Evolutionary conservation across 2,888 invertebrate species (phyloP).

Genomic region (Eilema griseolum): DNA sequence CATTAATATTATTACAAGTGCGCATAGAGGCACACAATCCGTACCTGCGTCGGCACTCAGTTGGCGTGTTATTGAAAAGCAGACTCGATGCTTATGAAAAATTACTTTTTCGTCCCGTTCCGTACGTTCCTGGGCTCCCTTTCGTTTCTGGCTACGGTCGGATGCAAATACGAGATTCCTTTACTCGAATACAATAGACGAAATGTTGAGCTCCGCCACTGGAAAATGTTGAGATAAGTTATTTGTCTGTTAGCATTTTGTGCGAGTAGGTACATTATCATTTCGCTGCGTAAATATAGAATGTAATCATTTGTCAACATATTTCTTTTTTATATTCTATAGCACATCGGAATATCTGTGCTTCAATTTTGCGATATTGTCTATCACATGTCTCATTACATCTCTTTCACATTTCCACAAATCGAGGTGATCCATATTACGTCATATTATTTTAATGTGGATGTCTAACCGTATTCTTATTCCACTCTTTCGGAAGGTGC

Average conservation of each 20-base stretch:
- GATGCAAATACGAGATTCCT: slow-evolving; percentile 81
- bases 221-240: slow-evolving; percentile 79
- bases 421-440: slow-evolving; percentile 3
- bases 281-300: slow-evolving; percentile 52
- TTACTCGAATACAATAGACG: slow-evolving; percentile 75
- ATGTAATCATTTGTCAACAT: slow-evolving; percentile 55
- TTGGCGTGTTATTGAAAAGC: slow-evolving; percentile 74
- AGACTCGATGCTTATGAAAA: slow-evolving; percentile 74
- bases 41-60: slow-evolving; percentile 60
- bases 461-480: slow-evolving; percentile 11
- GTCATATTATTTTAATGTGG: slow-evolving; percentile 8
- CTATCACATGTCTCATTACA: slow-evolving; percentile 29
- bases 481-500: background rate
- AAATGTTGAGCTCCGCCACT: slow-evolving; percentile 71
- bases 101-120: slow-evolving; percentile 73
- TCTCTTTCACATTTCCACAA: slow-evolving; percentile 19
- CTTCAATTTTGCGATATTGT: slow-evolving; percentile 33
- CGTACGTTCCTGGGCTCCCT: slow-evolving; percentile 64
- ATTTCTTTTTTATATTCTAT: slow-evolving; percentile 41
- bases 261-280: slow-evolving; percentile 58
- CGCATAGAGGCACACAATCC: slow-evolving; percentile 37
- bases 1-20: slow-evolving; percentile 51
- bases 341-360: slow-evolving; percentile 32
- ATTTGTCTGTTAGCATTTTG: slow-evolving; percentile 74
- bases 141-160: slow-evolving; percentile 68